Conservation (phyloP, 2,797 vertebrate genomes). For the Pterois miles region DNA sequence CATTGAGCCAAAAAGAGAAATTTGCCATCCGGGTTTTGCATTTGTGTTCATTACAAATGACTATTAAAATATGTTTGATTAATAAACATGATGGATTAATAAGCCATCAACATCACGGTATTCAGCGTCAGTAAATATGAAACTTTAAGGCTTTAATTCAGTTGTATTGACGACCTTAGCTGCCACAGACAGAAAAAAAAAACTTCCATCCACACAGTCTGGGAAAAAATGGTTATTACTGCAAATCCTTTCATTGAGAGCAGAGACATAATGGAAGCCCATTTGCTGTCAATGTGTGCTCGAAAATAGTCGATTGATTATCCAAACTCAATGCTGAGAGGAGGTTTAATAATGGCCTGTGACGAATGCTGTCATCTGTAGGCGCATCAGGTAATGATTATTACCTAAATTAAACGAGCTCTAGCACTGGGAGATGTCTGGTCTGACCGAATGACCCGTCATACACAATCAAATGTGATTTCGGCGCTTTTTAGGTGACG, state of each 20-base stretch:
- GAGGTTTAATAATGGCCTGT: constrained; percentile 7
- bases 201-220: neutral
- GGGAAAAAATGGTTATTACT: neutral
- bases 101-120: neutral
- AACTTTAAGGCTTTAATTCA: neutral
- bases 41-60: neutral
- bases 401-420: constrained; percentile 22
- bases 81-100: too few species aligned
- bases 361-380: constrained; percentile 29
- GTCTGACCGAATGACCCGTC: constrained; percentile 1
- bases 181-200: neutral
- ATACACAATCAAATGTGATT: constrained; percentile 12
- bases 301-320: constrained; percentile 32
- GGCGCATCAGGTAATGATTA: constrained; percentile 21
- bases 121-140: neutral
- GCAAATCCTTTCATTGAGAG: constrained; percentile 27
- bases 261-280: constrained; percentile 34
- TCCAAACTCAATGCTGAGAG: neutral
- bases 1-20: neutral
- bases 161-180: neutral
- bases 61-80: too few species aligned
- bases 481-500: constrained; percentile 1
- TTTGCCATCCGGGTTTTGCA: neutral
- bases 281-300: constrained; percentile 30
- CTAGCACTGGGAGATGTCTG: neutral